phyloP scores from a whole-genome alignment of 2,113 vertebrate species.

The Corynorhinus townsendii region DNA sequence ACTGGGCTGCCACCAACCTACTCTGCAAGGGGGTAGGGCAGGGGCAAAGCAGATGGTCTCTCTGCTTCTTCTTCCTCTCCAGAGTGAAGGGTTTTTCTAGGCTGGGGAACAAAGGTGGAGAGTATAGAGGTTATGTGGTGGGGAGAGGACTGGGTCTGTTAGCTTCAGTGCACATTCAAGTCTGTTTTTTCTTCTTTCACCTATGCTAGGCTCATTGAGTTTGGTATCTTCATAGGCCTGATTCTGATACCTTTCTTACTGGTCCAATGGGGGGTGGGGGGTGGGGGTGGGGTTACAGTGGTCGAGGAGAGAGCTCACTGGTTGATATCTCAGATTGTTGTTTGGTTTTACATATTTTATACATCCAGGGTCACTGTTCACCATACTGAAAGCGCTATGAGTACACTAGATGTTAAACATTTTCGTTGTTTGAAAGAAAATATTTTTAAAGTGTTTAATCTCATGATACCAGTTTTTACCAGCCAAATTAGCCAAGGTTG shows the following conservation, averaged over 20 bases:
- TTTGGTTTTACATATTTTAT: background rate
- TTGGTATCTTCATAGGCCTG: background rate
- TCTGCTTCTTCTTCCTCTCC: background rate
- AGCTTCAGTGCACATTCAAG: background rate
- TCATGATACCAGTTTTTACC: background rate
- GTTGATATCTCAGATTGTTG: background rate
- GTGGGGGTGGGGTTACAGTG: too few species aligned
- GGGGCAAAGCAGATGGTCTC: background rate
- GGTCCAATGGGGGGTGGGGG: background rate
- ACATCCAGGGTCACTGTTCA: background rate
- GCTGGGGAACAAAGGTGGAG: background rate
- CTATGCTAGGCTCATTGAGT: background rate
- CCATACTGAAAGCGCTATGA: background rate
- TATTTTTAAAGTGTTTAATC: background rate
- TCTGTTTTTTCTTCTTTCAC: background rate
- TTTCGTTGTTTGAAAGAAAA: background rate
- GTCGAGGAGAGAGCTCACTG: background rate
- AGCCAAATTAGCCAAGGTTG: background rate
- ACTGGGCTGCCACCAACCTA: background rate
- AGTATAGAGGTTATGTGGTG: background rate
- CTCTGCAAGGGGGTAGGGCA: background rate
- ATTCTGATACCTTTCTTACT: background rate
- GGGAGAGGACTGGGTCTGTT: background rate
- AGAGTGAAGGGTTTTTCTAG: background rate
- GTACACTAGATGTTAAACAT: background rate